Evolutionary conservation across 2,888 invertebrate species (phyloP).

Genomic region (Epiperipatus broadwayi): DNA sequence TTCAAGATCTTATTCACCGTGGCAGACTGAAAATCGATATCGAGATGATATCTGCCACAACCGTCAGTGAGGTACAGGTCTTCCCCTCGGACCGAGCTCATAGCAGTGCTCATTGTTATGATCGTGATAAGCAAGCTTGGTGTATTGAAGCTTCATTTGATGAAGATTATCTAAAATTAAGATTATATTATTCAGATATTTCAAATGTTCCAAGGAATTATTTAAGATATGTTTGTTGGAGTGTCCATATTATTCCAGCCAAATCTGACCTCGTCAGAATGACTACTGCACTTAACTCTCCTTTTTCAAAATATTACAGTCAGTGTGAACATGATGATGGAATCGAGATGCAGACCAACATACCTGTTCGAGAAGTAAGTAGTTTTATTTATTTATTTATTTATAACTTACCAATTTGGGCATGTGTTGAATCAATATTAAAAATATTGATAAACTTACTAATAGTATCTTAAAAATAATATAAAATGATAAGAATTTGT

Average conservation of each 20-base stretch:
- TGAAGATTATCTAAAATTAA: slow-evolving; percentile 52
- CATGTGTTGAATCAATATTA: too few species aligned
- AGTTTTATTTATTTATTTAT: too few species aligned
- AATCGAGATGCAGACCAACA: slow-evolving; percentile 56
- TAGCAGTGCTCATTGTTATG: slow-evolving; percentile 40
- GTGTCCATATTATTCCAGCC: slow-evolving; percentile 42
- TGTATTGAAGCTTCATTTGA: slow-evolving; percentile 54
- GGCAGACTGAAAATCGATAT: slow-evolving; percentile 41
- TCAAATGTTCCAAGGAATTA: slow-evolving; percentile 59
- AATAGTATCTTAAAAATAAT: too few species aligned
- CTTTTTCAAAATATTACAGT: slow-evolving; percentile 57
- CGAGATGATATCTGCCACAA: slow-evolving; percentile 52
- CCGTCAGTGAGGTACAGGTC: slow-evolving; percentile 39
- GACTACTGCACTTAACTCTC: slow-evolving; percentile 47
- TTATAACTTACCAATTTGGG: too few species aligned
- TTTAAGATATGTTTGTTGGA: slow-evolving; percentile 42
- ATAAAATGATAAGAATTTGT: too few species aligned
- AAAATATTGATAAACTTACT: too few species aligned
- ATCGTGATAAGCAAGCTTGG: slow-evolving; percentile 62
- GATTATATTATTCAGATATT: slow-evolving; percentile 48
- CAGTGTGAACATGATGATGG: slow-evolving; percentile 59
- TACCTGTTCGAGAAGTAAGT: slow-evolving; percentile 48
- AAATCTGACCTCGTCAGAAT: slow-evolving; percentile 39
- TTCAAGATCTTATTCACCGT: too few species aligned
- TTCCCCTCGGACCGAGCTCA: slow-evolving; percentile 21